These are phyloP conservation scores for Holothuria scabra DNA, from an alignment of 53 echinoderm and acorn worm species.

Conservation along the genomic window DNA sequence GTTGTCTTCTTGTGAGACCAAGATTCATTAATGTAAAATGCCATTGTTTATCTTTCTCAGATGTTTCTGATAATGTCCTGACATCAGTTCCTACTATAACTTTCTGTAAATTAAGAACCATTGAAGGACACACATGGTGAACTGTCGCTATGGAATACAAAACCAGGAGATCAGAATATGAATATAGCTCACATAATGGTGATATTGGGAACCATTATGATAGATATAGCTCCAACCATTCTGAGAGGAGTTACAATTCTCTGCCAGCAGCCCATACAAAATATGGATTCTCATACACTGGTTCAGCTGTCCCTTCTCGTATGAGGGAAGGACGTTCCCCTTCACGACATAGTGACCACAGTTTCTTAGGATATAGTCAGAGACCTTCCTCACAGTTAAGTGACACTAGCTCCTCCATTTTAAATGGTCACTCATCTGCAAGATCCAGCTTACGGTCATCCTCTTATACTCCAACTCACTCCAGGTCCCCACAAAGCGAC, in stretches of 20 bases:
- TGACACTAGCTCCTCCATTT: not conserved
- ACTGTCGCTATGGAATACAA: no score
- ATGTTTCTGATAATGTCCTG: conserved; percentile 29
- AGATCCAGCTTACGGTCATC: no score
- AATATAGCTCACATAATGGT: no score
- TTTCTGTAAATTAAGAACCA: no score
- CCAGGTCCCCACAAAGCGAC: not conserved
- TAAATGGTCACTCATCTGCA: no score
- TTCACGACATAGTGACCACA: conserved; percentile 14
- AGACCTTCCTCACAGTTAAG: conserved; percentile 11
- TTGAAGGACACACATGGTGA: no score
- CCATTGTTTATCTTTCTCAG: conserved; percentile 28
- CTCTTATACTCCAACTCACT: not conserved
- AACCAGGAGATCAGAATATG: no score
- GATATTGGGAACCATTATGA: no score
- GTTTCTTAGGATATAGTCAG: not conserved
- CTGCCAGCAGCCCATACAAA: conserved; percentile 25
- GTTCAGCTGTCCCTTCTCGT: not conserved
- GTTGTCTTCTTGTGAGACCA: no score
- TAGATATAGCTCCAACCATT: no score
- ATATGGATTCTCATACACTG: conserved; percentile 12
- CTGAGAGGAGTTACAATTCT: not conserved
- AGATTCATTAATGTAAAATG: not conserved
- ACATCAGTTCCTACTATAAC: not conserved
- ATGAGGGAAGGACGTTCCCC: not conserved